These are phyloP conservation scores for Pyrgus malvae DNA, from an alignment of 2,888 invertebrate species.

Conservation along the genomic window DNA sequence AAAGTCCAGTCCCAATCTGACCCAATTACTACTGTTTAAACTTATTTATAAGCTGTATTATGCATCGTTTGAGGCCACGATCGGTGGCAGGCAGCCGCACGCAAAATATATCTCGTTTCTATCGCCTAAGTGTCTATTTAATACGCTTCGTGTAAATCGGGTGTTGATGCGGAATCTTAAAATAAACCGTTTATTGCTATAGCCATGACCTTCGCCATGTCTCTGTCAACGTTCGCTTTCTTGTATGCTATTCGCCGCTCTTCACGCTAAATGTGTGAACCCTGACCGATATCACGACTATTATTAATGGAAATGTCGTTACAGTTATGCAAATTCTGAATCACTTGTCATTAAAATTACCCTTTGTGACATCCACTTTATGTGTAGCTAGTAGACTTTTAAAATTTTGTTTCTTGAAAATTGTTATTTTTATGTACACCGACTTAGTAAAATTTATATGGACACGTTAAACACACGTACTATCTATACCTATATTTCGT, in stretches of 20 bases:
- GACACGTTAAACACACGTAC: no score
- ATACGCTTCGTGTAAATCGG: slow-evolving; percentile 10
- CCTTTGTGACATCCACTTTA: no score
- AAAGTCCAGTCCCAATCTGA: no score
- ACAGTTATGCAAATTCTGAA: no score
- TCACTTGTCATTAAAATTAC: no score
- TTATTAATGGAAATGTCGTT: no score
- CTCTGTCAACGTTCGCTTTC: slow-evolving; percentile 25
- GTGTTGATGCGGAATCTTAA: slow-evolving; percentile 27
- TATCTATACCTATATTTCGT: no score
- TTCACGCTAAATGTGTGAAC: not conserved
- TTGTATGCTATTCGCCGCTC: slow-evolving; percentile 1
- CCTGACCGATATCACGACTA: not conserved
- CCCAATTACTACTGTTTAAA: no score
- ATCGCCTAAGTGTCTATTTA: slow-evolving; percentile 22
- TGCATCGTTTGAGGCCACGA: not conserved
- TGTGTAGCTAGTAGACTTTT: no score
- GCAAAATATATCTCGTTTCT: not conserved
- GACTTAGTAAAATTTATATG: no score
- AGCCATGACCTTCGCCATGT: slow-evolving; percentile 28
- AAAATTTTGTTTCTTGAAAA: no score
- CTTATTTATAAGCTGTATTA: slow-evolving; percentile 1
- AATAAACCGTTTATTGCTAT: slow-evolving; percentile 31
- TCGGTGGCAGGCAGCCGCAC: not conserved
- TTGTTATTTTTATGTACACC: no score